phyloP scores from a whole-genome alignment of 2,113 vertebrate genomes.

The Otocyon megalotis region DNA sequence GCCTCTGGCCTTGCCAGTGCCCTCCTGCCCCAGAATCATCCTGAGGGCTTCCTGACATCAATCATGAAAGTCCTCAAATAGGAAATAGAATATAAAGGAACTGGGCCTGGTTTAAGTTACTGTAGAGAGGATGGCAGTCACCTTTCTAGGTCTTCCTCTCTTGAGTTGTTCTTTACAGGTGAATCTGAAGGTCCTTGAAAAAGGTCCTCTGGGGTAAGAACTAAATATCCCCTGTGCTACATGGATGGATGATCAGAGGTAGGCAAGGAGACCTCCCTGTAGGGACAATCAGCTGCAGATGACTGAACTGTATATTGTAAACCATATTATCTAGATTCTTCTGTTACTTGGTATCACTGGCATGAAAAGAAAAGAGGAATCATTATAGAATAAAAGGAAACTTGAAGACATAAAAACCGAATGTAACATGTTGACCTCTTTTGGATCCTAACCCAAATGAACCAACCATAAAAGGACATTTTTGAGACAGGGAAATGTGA shows the following conservation, averaged over 20 bases:
- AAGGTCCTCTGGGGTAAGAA: background rate
- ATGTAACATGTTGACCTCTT: background rate
- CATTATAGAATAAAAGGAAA: background rate
- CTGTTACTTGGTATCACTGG: background rate
- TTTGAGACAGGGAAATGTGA: background rate
- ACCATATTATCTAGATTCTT: background rate
- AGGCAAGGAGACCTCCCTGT: background rate
- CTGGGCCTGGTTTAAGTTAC: background rate
- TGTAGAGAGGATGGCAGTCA: background rate
- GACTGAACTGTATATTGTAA: background rate
- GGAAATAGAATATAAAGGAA: background rate
- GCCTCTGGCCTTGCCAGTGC: background rate
- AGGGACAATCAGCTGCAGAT: background rate
- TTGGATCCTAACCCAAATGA: background rate
- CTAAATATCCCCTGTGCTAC: background rate
- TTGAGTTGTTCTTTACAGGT: background rate
- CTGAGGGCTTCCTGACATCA: background rate
- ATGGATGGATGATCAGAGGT: background rate
- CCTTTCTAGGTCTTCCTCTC: background rate
- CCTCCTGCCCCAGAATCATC: background rate
- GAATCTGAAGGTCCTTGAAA: background rate
- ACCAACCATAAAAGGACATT: background rate
- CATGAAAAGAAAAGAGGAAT: background rate
- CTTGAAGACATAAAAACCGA: background rate
- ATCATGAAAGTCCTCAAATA: background rate